Percentiles rank a stretch among this genome's conserved stretches.
These are phyloP conservation scores for Heterodera filipjevi DNA, from an alignment of 2,888 invertebrate genomes.

Conservation along the genomic window DNA sequence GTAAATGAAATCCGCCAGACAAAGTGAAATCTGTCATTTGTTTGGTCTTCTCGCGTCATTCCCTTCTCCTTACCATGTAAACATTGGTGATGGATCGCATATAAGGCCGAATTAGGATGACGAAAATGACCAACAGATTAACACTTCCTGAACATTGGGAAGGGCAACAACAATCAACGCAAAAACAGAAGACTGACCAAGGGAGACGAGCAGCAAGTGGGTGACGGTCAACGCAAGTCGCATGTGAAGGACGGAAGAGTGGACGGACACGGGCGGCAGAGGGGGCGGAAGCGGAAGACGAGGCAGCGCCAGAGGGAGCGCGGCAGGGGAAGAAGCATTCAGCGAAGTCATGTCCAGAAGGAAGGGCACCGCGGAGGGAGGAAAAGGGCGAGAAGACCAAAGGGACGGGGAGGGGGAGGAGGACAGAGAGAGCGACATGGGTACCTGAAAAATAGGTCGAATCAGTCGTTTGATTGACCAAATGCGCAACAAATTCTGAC, in stretches of 20 bases:
- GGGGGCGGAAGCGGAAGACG: neutral
- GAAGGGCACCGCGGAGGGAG: neutral
- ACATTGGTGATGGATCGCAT: conserved; percentile 64
- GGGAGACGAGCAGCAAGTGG: conserved; percentile 57
- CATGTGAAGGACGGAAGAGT: conserved; percentile 31
- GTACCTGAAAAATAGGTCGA: neutral
- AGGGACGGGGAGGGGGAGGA: neutral
- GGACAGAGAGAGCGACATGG: neutral
- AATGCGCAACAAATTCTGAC: neutral
- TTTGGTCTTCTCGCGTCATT: neutral
- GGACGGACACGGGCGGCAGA: neutral
- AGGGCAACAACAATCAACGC: neutral
- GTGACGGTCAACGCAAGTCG: conserved; percentile 52
- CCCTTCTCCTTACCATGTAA: conserved; percentile 48
- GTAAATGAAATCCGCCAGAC: conserved; percentile 63
- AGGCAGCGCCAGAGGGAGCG: neutral
- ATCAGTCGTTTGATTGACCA: neutral
- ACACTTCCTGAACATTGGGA: conserved; percentile 47
- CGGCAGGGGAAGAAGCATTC: neutral
- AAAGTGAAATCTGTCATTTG: conserved; percentile 47
- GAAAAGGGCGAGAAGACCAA: neutral
- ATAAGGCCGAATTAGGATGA: conserved; percentile 56
- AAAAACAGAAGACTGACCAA: conserved; percentile 42
- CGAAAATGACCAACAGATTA: conserved; percentile 58
- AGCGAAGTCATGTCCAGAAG: neutral